These are phyloP conservation scores for Leiothrix lutea DNA, from an alignment of 2,113 vertebrate genomes.

Conservation along the genomic window DNA sequence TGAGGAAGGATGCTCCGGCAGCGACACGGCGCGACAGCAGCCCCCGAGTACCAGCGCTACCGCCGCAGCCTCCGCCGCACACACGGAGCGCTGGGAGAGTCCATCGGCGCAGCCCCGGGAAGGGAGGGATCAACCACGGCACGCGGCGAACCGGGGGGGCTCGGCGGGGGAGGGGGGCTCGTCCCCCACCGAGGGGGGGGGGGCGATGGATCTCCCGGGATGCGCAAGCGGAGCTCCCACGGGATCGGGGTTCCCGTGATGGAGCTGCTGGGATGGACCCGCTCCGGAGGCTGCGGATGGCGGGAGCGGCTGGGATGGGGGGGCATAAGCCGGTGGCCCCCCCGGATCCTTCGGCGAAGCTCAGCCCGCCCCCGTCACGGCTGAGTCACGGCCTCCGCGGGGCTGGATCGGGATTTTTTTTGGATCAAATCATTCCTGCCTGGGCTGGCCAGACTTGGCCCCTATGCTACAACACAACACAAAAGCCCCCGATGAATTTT, in stretches of 20 bases:
- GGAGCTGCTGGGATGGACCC: neutral
- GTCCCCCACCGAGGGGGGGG: neutral
- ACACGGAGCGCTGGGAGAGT: constrained; percentile 62
- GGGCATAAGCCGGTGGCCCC: neutral
- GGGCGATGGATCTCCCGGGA: neutral
- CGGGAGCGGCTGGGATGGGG: neutral
- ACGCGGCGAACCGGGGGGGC: neutral
- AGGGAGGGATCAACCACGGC: neutral
- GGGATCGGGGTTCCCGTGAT: neutral
- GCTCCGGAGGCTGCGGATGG: neutral
- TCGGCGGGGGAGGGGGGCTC: neutral
- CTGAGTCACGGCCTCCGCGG: constrained; percentile 18
- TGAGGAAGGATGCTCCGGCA: neutral
- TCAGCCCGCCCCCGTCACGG: neutral
- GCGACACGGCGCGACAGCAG: neutral
- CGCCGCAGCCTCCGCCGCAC: constrained; percentile 27
- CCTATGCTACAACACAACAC: neutral
- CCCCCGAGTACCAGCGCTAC: constrained; percentile 4
- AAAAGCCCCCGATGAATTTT: neutral
- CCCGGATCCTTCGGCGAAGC: neutral
- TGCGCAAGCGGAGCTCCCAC: neutral
- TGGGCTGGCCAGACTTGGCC: neutral
- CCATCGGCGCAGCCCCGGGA: neutral
- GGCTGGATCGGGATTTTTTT: neutral
- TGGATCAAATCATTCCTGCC: neutral